Evolutionary conservation across 1,140 invertebrate genomes (phyloP), one percentile per base, ranked within the genome.

Genomic region (Acromyrmex heyeri): DNA sequence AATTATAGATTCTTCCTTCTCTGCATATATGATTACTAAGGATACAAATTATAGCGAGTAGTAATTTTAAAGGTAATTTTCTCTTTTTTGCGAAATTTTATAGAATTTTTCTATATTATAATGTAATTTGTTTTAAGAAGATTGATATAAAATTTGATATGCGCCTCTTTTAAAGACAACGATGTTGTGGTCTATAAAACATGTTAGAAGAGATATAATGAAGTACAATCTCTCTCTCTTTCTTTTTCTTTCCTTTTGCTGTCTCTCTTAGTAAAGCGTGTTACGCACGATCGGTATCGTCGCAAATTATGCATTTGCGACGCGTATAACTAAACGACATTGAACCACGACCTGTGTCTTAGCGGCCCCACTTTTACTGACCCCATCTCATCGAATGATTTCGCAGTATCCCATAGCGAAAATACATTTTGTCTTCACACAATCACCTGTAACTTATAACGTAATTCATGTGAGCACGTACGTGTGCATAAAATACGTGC

Each of bases 241-340:
- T 85, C 3, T 53, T 18, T 30, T 14, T 61, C 7, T 48, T 21
- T 30, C 4, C 14, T 83, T 7, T n/a, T 44, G 27, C 50, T 34
- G 14, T 34, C 12, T 44, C 18, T 61, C 34, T 53, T 50, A 2
- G 57, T 14, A 27, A 85, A 89, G 44, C 81, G 72, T 78, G 59
- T 75, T 88, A 89, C 75, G 70, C 83, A 72, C 44, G 27, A 65
- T 61, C 62, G 21, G 61, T 86, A 87, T 85, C 85, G 59, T 27
- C n/a, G 70, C 55, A 70, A 69, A 91, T 91, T 87, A 89, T 67
- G 86, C 87, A 67, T 91, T 89, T 83, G 86, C 89, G 85, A 91
- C 65, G 86, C 86, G 70, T 87, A 86, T 86, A 88, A 86, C 85
- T 88, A 78, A 65, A 77, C 87, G 90, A 83, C 89, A 91, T 90